A percentile compares a stretch with the other conserved stretches of the same genome.
phyloP scores from a whole-genome alignment of 2,888 invertebrate genomes.

The Xestia sexstrigata region DNA sequence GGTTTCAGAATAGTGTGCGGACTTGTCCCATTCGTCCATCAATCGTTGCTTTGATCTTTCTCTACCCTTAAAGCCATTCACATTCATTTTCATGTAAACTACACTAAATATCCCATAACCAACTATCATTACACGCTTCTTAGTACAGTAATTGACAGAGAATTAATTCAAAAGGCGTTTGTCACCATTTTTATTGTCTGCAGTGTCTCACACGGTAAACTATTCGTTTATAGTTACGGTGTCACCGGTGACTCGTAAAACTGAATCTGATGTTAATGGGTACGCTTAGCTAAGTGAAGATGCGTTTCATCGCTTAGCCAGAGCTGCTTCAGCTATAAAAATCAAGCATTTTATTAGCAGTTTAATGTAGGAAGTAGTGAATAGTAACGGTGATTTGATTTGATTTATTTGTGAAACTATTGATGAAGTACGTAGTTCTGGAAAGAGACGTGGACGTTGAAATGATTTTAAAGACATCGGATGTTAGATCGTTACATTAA shows the following conservation, averaged over 20 bases:
- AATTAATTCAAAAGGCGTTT: constrained; percentile 48
- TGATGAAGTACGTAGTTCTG: neutral
- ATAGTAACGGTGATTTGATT: constrained; percentile 9
- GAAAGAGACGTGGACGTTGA: neutral
- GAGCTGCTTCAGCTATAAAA: constrained; percentile 47
- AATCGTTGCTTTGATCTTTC: neutral
- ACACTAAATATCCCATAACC: neutral
- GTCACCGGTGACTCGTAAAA: constrained; percentile 61
- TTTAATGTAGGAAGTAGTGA: constrained; percentile 26
- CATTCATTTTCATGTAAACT: neutral
- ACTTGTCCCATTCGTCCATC: no score
- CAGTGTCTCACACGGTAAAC: constrained; percentile 48
- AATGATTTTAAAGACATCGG: neutral
- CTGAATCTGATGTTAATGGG: constrained; percentile 58
- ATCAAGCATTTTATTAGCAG: constrained; percentile 34
- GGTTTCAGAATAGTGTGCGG: no score
- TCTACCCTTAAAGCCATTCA: neutral
- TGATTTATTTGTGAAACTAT: constrained; percentile 21
- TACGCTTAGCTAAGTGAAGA: constrained; percentile 52
- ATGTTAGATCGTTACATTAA: neutral
- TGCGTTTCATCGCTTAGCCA: constrained; percentile 48
- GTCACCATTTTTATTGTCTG: constrained; percentile 52
- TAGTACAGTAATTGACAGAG: constrained; percentile 25
- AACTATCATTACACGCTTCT: constrained; percentile 2
- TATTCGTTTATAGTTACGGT: constrained; percentile 46